Conservation (phyloP, 2,888 invertebrate species). For the Idaea dimidiata region DNA sequence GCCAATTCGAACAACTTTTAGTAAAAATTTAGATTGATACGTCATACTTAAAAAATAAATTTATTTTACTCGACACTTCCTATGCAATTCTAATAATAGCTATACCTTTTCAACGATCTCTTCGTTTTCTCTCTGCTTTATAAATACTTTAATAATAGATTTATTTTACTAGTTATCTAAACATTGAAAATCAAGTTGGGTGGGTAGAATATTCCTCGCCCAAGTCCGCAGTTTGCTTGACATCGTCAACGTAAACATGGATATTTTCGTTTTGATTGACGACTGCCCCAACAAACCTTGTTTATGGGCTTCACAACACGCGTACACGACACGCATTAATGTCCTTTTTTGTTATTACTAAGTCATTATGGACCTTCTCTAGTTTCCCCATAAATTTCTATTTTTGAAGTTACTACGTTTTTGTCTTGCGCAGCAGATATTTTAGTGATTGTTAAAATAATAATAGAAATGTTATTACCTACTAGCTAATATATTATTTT, state of each 20-base stretch:
- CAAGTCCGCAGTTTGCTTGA: slow-evolving; percentile 22
- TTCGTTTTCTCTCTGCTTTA: too few relatives aligned
- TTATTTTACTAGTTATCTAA: not conserved
- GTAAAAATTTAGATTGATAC: too few relatives aligned
- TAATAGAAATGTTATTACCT: too few relatives aligned
- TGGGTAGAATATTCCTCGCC: not conserved
- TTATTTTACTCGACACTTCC: too few relatives aligned
- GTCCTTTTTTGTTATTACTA: not conserved
- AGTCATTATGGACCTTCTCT: slow-evolving; percentile 5
- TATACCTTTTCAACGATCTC: too few relatives aligned
- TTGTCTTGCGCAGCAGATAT: not conserved
- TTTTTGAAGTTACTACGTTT: not conserved
- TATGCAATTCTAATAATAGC: too few relatives aligned
- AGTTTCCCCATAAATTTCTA: not conserved
- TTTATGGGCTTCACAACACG: slow-evolving; percentile 42
- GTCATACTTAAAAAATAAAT: too few relatives aligned
- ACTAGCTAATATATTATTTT: too few relatives aligned
- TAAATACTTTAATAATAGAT: too few relatives aligned
- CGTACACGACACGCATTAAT: slow-evolving; percentile 6
- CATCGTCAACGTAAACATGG: slow-evolving; percentile 53
- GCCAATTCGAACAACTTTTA: too few relatives aligned
- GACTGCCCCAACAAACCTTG: slow-evolving; percentile 42
- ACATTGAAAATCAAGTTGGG: slow-evolving; percentile 1
- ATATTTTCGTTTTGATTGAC: slow-evolving; percentile 64
- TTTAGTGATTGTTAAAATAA: too few relatives aligned